Evolutionary conservation across 2,797 vertebrate species (phyloP), one percentile per base, ranked within the genome.

Genomic region (Sylvilagus floridanus): DNA sequence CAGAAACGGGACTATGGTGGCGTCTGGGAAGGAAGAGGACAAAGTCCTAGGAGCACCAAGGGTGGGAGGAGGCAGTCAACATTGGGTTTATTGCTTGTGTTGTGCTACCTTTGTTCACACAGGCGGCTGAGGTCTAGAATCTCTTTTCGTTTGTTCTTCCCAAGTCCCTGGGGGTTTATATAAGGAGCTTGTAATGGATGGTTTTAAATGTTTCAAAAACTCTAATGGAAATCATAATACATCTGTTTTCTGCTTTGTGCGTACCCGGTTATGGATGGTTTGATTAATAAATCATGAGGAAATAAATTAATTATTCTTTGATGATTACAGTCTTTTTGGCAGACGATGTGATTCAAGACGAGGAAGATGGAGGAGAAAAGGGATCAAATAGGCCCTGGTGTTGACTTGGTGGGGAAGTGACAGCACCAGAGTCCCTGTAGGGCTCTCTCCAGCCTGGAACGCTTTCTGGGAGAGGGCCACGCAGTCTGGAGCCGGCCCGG

Each of bases 211-310:
- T 95, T 94, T 95, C 71, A 65, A 66, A 97, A 92, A 96, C 66
- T 7, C 95, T 96, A 97, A 97, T 96, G 96, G 97, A 96, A 78
- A 78, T 90, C 35, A 63, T 65, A 86, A 79, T 92, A 85, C 78
- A 54, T 90, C 88, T 92, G 47, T 83, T 93, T 96, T 92, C 76
- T 94, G 82, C 81, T 84, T 95, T 97, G 86, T 88, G 82, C 24
- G 79, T 32, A 73, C 37, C 22, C 82, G 8, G 75, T 89, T 87
- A 90, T 95, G 83, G 90, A 91, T 87, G 28, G 9, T 81, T 85
- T 96, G 94, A 97, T 97, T 65, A 97, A 96, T 97, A 96, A 97
- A 93, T 97, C 75, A 97, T 95, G 85, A 47, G 57, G 75, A 93
- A 93, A 96, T 96, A 71, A 96, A 97, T 94, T 79, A 94, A 92